Percentiles rank a stretch among this genome's conserved stretches.
Conservation (phyloP, 2,113 vertebrate genomes). For the Thamnaconus septentrionalis region DNA sequence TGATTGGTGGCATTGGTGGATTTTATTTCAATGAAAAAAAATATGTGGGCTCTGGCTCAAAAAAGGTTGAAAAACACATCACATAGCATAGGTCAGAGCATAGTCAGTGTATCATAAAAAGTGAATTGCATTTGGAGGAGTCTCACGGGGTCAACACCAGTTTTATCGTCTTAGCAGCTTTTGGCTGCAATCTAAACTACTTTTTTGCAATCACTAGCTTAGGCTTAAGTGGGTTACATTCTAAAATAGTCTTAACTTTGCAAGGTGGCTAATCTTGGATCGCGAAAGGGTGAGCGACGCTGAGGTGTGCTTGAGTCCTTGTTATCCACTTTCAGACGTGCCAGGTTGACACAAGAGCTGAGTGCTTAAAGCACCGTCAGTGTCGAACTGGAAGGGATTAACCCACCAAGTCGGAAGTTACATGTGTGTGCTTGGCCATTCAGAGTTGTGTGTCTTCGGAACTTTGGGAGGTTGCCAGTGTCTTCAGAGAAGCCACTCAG, state of each 20-base stretch:
- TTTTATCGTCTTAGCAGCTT: slow-evolving; percentile 29
- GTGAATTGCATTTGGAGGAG: no score
- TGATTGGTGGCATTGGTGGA: no score
- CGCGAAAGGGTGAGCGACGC: slow-evolving; percentile 43
- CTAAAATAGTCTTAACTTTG: slow-evolving; percentile 54
- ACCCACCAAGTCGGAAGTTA: no score
- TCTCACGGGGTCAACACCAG: slow-evolving; percentile 28
- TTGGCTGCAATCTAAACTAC: slow-evolving; percentile 32
- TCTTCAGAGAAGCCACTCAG: no score
- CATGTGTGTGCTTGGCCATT: no score
- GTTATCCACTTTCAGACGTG: slow-evolving; percentile 57
- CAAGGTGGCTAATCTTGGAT: slow-evolving; percentile 62
- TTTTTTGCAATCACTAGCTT: slow-evolving; percentile 22
- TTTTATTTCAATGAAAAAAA: no score
- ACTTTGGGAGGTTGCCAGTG: no score
- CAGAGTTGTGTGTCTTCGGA: no score
- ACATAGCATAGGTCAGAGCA: no score
- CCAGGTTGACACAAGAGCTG: slow-evolving; percentile 36
- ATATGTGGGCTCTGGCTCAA: no score
- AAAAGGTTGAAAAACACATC: no score
- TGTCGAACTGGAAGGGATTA: slow-evolving; percentile 1
- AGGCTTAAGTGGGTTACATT: slow-evolving; percentile 55
- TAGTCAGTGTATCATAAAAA: no score
- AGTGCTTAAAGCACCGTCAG: slow-evolving; percentile 25
- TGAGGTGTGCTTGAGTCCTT: slow-evolving; percentile 28